Conservation (phyloP, 2,113 vertebrate species). For the Petroica traversi region DNA sequence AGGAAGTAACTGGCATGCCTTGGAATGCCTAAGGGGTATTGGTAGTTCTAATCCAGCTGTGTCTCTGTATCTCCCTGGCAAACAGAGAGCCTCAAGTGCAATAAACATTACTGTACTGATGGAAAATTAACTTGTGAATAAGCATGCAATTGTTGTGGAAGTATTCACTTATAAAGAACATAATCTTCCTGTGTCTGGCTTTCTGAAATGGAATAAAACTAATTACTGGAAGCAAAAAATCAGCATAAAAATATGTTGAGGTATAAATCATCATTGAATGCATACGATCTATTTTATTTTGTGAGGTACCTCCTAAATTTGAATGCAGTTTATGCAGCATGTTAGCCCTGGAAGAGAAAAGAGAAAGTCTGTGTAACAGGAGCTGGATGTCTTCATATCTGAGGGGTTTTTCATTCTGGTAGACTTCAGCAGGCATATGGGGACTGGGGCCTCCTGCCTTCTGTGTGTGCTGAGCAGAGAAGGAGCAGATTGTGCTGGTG, state of each 20-base stretch:
- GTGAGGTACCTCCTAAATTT: neutral
- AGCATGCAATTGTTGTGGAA: neutral
- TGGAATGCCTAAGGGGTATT: neutral
- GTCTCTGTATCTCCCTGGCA: neutral
- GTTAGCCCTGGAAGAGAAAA: neutral
- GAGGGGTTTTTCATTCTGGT: neutral
- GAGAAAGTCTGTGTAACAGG: neutral
- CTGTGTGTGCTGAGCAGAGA: neutral
- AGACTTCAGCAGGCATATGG: neutral
- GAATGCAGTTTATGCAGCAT: neutral
- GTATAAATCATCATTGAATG: neutral
- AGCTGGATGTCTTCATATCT: neutral
- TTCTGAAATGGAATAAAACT: neutral
- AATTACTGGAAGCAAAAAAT: neutral
- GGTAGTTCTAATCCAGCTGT: neutral
- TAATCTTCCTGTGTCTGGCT: neutral
- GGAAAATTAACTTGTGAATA: slow-evolving; percentile 10
- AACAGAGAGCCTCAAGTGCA: neutral
- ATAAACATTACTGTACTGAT: neutral
- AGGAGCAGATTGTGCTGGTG: slow-evolving; percentile 9
- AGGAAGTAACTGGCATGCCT: neutral
- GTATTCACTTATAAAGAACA: neutral
- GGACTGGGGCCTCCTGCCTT: neutral
- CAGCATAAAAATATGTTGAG: neutral
- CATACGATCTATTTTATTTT: neutral